Evolutionary conservation across 2,888 invertebrate species (phyloP).

Genomic region (Nomada flava): DNA sequence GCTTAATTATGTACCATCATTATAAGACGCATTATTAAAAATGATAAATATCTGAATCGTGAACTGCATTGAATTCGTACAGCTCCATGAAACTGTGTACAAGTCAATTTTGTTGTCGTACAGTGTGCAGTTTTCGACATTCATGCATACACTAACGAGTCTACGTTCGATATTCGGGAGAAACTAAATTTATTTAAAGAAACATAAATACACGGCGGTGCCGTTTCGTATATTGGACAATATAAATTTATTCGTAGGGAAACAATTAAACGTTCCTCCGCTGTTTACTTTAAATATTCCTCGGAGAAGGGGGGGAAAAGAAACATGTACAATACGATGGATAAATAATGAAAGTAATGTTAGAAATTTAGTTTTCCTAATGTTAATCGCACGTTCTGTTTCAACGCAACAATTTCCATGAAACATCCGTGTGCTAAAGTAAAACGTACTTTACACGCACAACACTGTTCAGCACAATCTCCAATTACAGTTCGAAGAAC

Average conservation of each 20-base stretch:
- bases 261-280: background rate
- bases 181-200: slow-evolving; percentile 28
- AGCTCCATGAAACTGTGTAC: slow-evolving; percentile 33
- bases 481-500: background rate
- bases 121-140: slow-evolving; percentile 44
- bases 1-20: slow-evolving; percentile 50
- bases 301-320: background rate
- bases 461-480: background rate
- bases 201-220: background rate
- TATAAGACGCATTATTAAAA: slow-evolving; percentile 38
- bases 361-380: slow-evolving; percentile 38
- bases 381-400: slow-evolving; percentile 18
- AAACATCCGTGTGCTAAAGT: slow-evolving; percentile 11
- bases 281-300: background rate
- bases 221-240: background rate
- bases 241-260: background rate
- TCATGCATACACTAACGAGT: slow-evolving; percentile 39
- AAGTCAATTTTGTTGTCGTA: slow-evolving; percentile 42
- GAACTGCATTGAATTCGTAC: slow-evolving; percentile 18
- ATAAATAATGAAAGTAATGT: background rate
- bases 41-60: slow-evolving; percentile 33
- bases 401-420: background rate
- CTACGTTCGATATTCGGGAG: slow-evolving; percentile 25
- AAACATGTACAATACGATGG: background rate
- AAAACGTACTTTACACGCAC: slow-evolving; percentile 6